Base-by-base conservation (phyloP, 2,797 vertebrate genomes). In the Erethizon dorsatum region DNA sequence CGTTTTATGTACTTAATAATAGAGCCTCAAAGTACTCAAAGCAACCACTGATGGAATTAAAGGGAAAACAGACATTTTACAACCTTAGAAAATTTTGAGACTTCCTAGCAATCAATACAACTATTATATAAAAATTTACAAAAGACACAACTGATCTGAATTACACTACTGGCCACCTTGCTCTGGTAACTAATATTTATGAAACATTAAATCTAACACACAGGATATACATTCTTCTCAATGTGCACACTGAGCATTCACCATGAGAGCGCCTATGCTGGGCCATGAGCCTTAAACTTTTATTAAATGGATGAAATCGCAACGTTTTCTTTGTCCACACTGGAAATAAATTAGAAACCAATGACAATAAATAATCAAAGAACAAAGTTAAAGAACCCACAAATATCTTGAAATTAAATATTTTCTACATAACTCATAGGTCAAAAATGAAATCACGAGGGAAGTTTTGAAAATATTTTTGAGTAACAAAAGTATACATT, bases 21-120 rank as follows among this genome's bases (percentile, higher is more conserved):
- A 96, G 45, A 97, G 52, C 17, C 73, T 95, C 83, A 91, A 88
- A 95, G 61, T 50, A 88, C 28, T 78, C 83, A 90, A 80, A 90
- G 73, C 45, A 41, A 95, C 88, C 88, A 56, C 7, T 93, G 73
- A 89, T 10, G 82, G 65, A 59, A 95, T 59, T 65, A 50, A 78
- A 83, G 69, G 33, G 41, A 69, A 85, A 96, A 83, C 1, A 91
- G 73, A 91, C 22, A 92, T 78, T 90, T 33, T 24, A 86, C 31
- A 88, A 52, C 50, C 20, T 47, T 41, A 83, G 65, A 91, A 71
- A 91, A 63, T 20, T 65, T 20, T 84, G 57, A 80, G 87, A 56
- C 2, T 65, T 94, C 78, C 89, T 33, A 86, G n/a, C 33, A 94
- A 87, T 0, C 83, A 54, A 52, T 24, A 69, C 67, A 83, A 85